phyloP scores from a whole-genome alignment of 2,113 vertebrate genomes.

The Ptychochromis oligacanthus region DNA sequence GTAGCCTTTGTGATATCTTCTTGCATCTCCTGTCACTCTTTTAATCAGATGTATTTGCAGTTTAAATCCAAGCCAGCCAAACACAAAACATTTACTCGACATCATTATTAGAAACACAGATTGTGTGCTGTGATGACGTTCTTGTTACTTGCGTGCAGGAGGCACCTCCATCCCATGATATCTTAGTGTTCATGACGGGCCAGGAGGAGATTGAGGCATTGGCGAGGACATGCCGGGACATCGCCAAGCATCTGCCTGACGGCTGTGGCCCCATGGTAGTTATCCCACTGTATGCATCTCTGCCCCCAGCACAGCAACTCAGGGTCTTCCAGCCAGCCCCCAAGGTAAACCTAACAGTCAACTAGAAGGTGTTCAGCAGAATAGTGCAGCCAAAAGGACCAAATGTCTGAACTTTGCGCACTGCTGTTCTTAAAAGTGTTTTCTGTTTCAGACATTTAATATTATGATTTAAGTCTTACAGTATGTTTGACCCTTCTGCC shows the following conservation, averaged over 20 bases:
- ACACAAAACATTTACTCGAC: background rate
- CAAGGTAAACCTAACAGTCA: slow-evolving; percentile 80
- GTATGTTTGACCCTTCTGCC: background rate
- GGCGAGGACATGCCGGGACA: slow-evolving; percentile 91
- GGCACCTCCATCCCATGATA: slow-evolving; percentile 88
- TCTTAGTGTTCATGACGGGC: slow-evolving; percentile 96
- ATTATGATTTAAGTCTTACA: background rate
- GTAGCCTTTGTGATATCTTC: slow-evolving; percentile 63
- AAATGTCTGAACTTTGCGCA: background rate
- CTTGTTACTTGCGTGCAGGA: slow-evolving; percentile 79
- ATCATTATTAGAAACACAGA: background rate
- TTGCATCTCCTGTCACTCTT: background rate
- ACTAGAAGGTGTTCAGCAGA: background rate
- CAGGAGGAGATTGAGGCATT: slow-evolving; percentile 98
- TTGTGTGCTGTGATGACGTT: background rate
- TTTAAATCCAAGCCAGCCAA: background rate
- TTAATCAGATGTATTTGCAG: background rate
- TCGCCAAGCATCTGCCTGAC: slow-evolving; percentile 90
- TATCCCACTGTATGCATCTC: slow-evolving; percentile 91
- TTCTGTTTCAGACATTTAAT: background rate
- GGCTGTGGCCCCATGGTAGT: slow-evolving; percentile 85
- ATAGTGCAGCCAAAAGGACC: background rate
- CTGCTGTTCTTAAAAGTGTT: background rate
- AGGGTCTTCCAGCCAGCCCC: slow-evolving; percentile 90
- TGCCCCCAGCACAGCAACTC: slow-evolving; percentile 91